Conservation (phyloP, 2,113 vertebrate species). For the Bos javanicus region DNA sequence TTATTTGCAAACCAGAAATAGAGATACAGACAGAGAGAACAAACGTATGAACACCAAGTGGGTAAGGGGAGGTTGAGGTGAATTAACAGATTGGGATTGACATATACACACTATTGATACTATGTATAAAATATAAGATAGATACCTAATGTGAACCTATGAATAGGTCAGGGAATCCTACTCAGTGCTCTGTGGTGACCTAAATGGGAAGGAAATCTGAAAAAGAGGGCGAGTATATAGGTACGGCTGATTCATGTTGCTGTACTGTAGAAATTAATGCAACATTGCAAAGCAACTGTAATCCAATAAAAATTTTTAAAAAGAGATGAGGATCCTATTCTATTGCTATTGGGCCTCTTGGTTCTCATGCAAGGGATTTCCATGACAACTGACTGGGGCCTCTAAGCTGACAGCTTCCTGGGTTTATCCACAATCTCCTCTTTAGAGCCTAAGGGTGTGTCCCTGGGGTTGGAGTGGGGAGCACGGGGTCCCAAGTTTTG, state of each 20-base stretch:
- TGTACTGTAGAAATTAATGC: not conserved
- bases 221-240: not conserved
- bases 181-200: not conserved
- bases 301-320: not conserved
- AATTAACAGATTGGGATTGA: not conserved
- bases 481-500: not conserved
- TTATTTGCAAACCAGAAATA: not conserved
- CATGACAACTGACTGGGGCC: not conserved
- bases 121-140: not conserved
- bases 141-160: not conserved
- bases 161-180: not conserved
- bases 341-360: not conserved
- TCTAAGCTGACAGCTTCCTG: not conserved
- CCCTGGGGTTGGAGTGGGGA: not conserved
- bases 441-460: not conserved
- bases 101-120: not conserved
- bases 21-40: not conserved
- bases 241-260: not conserved
- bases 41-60: accelerated
- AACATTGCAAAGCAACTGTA: not conserved
- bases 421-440: not conserved
- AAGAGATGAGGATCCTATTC: not conserved
- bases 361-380: not conserved
- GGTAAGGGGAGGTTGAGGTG: not conserved
- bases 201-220: not conserved